phyloP scores from a whole-genome alignment of 2,888 invertebrate species.

The Tenthredo mesomela region DNA sequence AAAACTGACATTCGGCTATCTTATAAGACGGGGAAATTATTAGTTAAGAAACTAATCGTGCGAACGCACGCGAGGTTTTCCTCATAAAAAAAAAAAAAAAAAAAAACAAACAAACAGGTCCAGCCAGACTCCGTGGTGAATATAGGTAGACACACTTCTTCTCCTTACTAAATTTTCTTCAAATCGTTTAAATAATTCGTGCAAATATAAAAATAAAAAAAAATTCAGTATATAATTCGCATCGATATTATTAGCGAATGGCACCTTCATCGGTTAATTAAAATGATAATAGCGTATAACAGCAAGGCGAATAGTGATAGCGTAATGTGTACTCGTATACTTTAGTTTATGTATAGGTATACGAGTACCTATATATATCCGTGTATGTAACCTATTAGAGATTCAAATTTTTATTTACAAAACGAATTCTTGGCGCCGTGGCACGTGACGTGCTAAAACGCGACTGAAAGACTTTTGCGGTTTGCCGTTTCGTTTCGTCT shows the following conservation, averaged over 20 bases:
- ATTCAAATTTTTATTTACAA: constrained; percentile 27
- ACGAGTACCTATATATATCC: not conserved
- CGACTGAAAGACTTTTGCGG: constrained; percentile 38
- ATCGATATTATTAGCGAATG: not conserved
- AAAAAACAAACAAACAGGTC: not conserved
- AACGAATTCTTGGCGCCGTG: constrained; percentile 41
- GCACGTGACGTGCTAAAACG: constrained; percentile 51
- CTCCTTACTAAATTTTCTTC: not conserved
- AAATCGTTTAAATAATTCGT: not conserved
- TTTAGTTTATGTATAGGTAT: not conserved
- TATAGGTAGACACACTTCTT: not conserved
- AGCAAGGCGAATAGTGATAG: not conserved
- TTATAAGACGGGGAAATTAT: constrained; percentile 4
- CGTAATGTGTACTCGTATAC: not conserved
- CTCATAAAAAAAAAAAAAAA: not conserved
- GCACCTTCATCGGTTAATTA: not conserved
- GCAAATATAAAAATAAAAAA: not conserved
- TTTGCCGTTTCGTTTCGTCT: not conserved
- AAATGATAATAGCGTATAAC: not conserved
- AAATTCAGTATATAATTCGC: not conserved
- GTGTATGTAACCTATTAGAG: not conserved
- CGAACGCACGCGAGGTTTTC: constrained; percentile 1
- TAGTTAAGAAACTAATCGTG: not conserved
- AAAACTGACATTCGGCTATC: not conserved
- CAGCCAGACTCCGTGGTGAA: no score